Evolutionary conservation across 2,888 invertebrate species (phyloP).

Genomic region (Chirona hameri): DNA sequence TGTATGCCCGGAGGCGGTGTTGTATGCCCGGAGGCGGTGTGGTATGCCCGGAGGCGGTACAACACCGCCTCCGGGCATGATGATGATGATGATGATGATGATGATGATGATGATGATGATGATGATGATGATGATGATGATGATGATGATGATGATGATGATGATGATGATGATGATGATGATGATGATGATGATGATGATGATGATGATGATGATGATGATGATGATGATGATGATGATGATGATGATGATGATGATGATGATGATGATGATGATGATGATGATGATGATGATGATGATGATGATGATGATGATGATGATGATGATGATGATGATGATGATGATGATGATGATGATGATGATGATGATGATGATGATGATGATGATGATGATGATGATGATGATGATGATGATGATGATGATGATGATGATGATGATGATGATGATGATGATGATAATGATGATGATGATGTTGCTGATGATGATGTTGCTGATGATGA

Average conservation of each 20-base stretch:
- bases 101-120: background rate
- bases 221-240: slow-evolving; percentile 1
- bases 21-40: no score
- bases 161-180: slow-evolving; percentile 6
- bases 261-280: no score
- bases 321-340: background rate
- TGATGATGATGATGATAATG: no score
- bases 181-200: background rate
- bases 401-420: no score
- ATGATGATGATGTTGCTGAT: no score
- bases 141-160: background rate
- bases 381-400: no score
- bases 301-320: slow-evolving; percentile 22
- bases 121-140: slow-evolving; percentile 22
- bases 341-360: slow-evolving; percentile 6
- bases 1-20: no score
- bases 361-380: slow-evolving; percentile 8
- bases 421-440: no score
- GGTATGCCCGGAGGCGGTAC: no score
- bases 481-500: no score
- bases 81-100: slow-evolving; percentile 22
- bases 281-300: slow-evolving; percentile 1
- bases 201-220: slow-evolving; percentile 22
- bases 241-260: no score
- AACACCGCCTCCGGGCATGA: no score